These are phyloP conservation scores for Girardinus metallicus DNA, from an alignment of 2,797 vertebrate genomes.

Conservation along the genomic window DNA sequence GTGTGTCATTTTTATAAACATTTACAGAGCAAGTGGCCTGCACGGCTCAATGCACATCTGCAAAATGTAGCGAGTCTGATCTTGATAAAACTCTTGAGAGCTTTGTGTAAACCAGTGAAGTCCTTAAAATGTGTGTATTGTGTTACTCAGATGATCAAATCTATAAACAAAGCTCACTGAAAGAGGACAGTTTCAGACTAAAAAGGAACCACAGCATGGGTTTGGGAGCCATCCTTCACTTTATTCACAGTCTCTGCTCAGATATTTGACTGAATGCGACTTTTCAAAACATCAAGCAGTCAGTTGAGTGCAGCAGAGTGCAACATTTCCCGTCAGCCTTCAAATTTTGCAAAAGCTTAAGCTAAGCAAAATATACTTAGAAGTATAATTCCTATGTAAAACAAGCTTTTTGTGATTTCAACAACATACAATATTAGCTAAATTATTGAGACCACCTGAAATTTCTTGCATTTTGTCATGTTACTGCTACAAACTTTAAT, in stretches of 20 bases:
- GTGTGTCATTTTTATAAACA: constrained; percentile 26
- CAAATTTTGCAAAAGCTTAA: constrained; percentile 1
- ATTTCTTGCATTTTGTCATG: neutral
- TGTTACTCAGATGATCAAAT: constrained; percentile 8
- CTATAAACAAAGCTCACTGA: neutral
- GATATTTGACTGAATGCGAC: constrained; percentile 58
- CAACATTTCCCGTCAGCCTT: constrained; percentile 16
- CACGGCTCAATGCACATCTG: constrained; percentile 2
- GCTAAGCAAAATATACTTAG: neutral
- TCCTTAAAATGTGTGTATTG: constrained; percentile 7
- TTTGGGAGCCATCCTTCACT: constrained; percentile 17
- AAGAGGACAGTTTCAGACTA: constrained; percentile 13
- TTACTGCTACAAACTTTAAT: neutral
- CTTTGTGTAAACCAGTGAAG: constrained; percentile 7
- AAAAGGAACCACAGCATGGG: neutral
- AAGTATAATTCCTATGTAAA: neutral
- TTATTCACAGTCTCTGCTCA: constrained; percentile 61
- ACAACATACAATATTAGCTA: neutral
- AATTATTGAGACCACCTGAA: neutral
- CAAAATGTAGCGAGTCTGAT: neutral
- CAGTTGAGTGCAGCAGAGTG: constrained; percentile 21
- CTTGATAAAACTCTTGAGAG: constrained; percentile 6
- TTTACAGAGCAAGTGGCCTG: constrained; percentile 25
- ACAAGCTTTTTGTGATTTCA: neutral
- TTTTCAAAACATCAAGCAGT: constrained; percentile 48